phyloP scores from a whole-genome alignment of 1,140 invertebrate species.

The Diuraphis noxia region DNA sequence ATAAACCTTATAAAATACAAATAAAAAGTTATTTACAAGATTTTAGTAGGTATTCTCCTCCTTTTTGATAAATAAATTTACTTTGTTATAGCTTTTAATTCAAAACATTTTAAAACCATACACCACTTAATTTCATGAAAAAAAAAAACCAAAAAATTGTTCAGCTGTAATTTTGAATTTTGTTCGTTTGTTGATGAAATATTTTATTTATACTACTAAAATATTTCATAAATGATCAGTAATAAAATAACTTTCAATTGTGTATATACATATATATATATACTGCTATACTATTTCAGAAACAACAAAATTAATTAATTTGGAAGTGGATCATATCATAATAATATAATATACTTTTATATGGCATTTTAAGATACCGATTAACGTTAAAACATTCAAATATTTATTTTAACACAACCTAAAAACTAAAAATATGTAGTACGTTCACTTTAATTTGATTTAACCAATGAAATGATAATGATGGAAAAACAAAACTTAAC shows the following conservation, averaged over 20 bases:
- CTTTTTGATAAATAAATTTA: neutral
- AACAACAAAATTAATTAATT: neutral
- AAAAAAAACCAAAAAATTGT: neutral
- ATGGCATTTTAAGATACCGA: neutral
- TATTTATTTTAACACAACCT: neutral
- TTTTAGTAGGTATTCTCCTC: neutral
- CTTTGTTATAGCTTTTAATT: neutral
- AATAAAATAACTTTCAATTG: neutral
- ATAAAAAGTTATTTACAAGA: neutral
- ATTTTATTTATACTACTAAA: neutral
- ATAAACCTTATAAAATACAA: neutral
- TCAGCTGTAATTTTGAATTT: neutral
- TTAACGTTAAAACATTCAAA: neutral
- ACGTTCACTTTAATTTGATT: neutral
- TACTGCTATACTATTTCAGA: neutral
- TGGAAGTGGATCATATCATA: too few species aligned
- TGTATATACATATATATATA: neutral
- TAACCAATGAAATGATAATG: neutral
- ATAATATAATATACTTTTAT: too few species aligned
- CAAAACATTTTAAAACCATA: neutral
- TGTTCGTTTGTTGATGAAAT: neutral
- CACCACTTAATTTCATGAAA: neutral
- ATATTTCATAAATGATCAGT: neutral
- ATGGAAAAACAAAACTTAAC: slow-evolving; percentile 7
- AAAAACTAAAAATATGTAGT: neutral